These are phyloP conservation scores for Xestia sexstrigata DNA, from an alignment of 2,888 invertebrate genomes.

Conservation along the genomic window DNA sequence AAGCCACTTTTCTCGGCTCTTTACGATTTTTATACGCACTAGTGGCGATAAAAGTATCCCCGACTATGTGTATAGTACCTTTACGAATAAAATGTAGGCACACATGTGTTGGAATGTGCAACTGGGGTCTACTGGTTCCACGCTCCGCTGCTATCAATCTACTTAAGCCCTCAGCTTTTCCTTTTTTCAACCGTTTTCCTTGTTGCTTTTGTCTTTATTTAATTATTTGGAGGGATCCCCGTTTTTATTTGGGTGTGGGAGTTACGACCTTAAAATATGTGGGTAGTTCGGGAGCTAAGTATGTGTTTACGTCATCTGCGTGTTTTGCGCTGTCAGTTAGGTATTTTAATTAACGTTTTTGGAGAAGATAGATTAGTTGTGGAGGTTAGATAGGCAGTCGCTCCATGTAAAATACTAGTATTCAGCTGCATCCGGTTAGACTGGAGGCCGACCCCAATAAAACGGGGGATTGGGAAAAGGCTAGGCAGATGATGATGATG, in stretches of 20 bases:
- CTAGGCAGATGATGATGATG: too few relatives aligned
- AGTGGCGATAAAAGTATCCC: conserved; percentile 35
- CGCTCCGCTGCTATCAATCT: conserved; percentile 44
- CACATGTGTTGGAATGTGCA: conserved; percentile 39
- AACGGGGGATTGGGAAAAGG: too few relatives aligned
- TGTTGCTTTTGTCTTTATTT: conserved; percentile 43
- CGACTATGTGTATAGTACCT: conserved; percentile 32
- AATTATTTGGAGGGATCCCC: conserved; percentile 34
- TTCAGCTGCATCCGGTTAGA: too few relatives aligned
- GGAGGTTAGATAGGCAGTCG: too few relatives aligned
- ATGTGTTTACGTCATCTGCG: neutral
- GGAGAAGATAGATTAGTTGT: too few relatives aligned
- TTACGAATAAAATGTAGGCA: conserved; percentile 40
- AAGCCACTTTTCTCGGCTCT: conserved; percentile 20
- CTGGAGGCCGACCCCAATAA: too few relatives aligned
- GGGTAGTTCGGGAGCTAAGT: neutral
- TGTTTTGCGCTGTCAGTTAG: neutral
- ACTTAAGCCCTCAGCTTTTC: conserved; percentile 33
- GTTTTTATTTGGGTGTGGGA: conserved; percentile 22
- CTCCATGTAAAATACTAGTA: too few relatives aligned
- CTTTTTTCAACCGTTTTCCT: conserved; percentile 32
- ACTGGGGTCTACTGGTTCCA: conserved; percentile 46
- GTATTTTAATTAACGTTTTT: neutral
- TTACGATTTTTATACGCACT: conserved; percentile 39
- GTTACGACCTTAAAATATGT: conserved; percentile 9